Percentiles rank a stretch among this genome's conserved stretches.
phyloP scores from a whole-genome alignment of 2,113 vertebrate genomes.

The Opisthocomus hoazin region DNA sequence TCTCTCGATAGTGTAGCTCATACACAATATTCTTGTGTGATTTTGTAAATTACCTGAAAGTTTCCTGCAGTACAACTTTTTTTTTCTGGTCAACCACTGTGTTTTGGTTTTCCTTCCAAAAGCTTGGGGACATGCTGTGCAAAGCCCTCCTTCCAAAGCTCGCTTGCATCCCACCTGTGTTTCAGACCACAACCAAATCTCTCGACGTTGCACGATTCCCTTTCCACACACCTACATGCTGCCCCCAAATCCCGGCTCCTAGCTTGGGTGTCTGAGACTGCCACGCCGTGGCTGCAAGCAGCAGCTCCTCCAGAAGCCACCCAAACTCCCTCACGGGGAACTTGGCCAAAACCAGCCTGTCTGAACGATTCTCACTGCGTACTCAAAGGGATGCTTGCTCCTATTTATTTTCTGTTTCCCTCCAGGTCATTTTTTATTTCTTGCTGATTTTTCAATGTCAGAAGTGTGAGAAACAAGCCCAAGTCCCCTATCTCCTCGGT shows the following conservation, averaged over 20 bases:
- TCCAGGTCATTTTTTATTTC: background rate
- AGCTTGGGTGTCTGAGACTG: background rate
- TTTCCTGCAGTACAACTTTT: background rate
- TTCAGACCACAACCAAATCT: background rate
- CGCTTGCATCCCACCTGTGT: background rate
- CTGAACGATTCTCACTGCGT: background rate
- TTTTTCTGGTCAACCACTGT: background rate
- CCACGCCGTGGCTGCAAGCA: background rate
- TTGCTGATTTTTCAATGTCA: background rate
- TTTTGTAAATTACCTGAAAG: background rate
- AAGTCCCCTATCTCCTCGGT: fast-evolving
- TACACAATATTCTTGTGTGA: background rate
- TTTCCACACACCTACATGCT: background rate
- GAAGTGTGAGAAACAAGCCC: background rate
- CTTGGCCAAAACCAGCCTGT: background rate
- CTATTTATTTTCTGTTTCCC: background rate
- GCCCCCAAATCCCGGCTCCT: background rate
- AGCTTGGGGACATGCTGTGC: background rate
- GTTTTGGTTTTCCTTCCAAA: background rate
- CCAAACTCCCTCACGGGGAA: background rate
- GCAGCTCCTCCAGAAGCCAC: background rate
- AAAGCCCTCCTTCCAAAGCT: background rate
- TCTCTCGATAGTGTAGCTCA: background rate
- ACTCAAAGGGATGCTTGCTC: background rate
- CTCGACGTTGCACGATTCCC: background rate